Evolutionary conservation across 2,797 vertebrate genomes (phyloP), one percentile per base, ranked within the genome.

Genomic region (Tympanoctomys barrerae): DNA sequence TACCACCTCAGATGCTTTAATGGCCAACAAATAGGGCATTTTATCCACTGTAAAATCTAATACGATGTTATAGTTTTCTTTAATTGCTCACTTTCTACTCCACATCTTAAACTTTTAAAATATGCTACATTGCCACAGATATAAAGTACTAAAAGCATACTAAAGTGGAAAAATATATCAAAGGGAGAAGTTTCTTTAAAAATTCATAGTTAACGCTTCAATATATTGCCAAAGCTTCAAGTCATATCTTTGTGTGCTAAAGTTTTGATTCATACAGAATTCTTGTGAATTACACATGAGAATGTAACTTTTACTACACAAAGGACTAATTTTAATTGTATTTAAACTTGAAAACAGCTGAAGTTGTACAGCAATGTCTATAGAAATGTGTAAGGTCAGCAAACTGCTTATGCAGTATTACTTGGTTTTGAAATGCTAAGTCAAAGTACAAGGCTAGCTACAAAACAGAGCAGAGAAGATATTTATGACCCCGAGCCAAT

Each of bases 31-130:
- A 66, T 8, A 66, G 24, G 24, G 52, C 71, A 0, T 71, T 94
- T 95, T 66, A 85, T 49, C 73, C 39, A 80, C 21, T 33, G 8
- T 13, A 90, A 83, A 92, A 13, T 96, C 36, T 87, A 77, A 89
- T 49, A 31, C 68, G 59, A 87, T n/a, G 21, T 59, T 66, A 70
- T 21, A n/a, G 28, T 8, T 46, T 46, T 73, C 78, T 21, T 61
- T 21, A 28, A 59, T 39, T 66, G 2, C 24, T 90, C 52, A 87
- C 3, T 24, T 92, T 93, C 81, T 82, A 3, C 19, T 90, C 54
- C 16, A 68, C 26, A 77, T 21, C 26, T 84, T 87, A 84, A 89
- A 83, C 75, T 39, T 6, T 24, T 91, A 36, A 78, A 94, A 87
- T 46, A 81, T 61, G 42, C 21, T 89, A 21, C 7, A 61, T 80